Conservation (phyloP, 92 coral and sea anemone species). For the Palythoa heliodiscus region DNA sequence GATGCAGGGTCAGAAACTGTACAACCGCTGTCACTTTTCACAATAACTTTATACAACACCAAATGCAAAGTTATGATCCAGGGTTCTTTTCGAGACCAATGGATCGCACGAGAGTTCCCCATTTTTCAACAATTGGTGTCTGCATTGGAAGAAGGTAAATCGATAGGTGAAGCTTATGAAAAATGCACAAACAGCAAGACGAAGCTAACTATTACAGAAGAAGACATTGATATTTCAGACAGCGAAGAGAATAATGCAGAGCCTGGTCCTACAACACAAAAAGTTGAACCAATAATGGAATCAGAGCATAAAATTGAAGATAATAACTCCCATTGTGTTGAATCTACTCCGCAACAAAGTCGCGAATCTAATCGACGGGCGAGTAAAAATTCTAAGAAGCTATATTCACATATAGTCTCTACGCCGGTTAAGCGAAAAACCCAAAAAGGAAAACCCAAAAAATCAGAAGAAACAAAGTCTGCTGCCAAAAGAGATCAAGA, state of each 20-base stretch:
- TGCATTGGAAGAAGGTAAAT: background rate
- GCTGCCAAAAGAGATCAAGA: background rate
- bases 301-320: background rate
- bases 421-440: background rate
- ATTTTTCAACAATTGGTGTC: slow-evolving; percentile 15
- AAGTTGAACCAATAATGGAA: background rate
- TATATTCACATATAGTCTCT: background rate
- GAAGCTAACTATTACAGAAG: slow-evolving; percentile 5
- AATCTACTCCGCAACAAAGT: background rate
- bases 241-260: background rate
- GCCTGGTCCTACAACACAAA: background rate
- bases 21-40: background rate
- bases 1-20: background rate
- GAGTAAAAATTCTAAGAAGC: background rate
- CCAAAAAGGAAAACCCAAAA: background rate
- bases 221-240: background rate
- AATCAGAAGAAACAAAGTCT: background rate
- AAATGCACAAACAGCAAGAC: background rate
- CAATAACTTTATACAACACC: slow-evolving; percentile 14
- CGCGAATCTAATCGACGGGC: background rate
- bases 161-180: background rate
- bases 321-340: background rate
- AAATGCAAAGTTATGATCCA: slow-evolving; percentile 25
- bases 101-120: slow-evolving; percentile 20
- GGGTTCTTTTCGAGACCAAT: slow-evolving; percentile 17